Evolutionary conservation across 2,113 vertebrate species (phyloP), one percentile per base, ranked within the genome.

Genomic region (Corapipo altera): DNA sequence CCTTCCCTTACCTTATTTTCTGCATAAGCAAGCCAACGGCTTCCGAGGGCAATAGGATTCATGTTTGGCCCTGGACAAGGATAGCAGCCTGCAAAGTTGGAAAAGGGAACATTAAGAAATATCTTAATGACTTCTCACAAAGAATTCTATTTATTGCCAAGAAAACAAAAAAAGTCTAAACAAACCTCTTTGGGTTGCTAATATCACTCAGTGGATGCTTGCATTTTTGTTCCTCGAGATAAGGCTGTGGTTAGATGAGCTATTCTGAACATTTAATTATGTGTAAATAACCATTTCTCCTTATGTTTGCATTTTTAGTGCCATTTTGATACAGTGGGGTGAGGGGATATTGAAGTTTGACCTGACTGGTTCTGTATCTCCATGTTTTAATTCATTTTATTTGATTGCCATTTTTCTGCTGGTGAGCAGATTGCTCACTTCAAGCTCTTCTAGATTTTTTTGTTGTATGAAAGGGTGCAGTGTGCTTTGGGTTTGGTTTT

Each of bases 11-110:
- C 99, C 99, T 99, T 99, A 96, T 99, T 99, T 97, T 99, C 99
- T 69, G 99, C 99, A 69, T 99, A 99, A 85, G 99, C 99, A 58
- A 99, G 98, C 99, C 99, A 99, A 75, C 99, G 99, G 88, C 98
- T 98, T 87, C 99, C 99, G 77, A 99, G 98, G 88, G 99, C 99
- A 87, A 99, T 98, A 35, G 99, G 99, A 96, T 99, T 99, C 98
- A 99, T 99, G 96, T 99, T 99, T 92, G 99, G 99, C 89, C 99
- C 99, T 17, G 99, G 99, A 84, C 99, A 99, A 44, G 99, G 99
- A 95, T 99, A 99, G 96, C 99, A 99, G 98, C 99, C 99, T 99
- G 97, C 54, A 98, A 98, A 94, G 59, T 94, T 95, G 70, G 58
- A 97, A 95, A 97, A 91, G 46, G 37, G 55, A 98, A 71, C 65